A percentile compares a stretch with the other conserved stretches of the same genome.
phyloP scores from a whole-genome alignment of 1,140 invertebrate genomes.

The Ceratoteleas bidentatus region DNA sequence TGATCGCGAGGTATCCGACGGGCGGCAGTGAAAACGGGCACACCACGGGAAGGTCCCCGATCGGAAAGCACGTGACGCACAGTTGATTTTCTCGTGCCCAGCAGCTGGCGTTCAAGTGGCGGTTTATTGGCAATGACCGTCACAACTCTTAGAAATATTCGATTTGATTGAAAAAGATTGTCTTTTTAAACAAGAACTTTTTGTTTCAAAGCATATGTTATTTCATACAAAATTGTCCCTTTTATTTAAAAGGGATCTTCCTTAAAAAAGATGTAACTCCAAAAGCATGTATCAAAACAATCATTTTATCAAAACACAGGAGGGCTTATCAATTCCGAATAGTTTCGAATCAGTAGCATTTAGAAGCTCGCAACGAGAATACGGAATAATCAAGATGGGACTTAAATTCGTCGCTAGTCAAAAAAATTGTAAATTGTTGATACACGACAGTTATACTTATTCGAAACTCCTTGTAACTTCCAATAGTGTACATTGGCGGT shows the following conservation, averaged over 20 bases:
- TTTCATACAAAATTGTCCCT: too few relatives aligned
- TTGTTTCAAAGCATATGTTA: too few relatives aligned
- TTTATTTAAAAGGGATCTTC: neutral
- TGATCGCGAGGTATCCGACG: too few relatives aligned
- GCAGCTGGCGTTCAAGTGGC: too few relatives aligned
- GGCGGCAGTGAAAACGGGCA: too few relatives aligned
- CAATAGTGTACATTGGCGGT: conserved; percentile 3
- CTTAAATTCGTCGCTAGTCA: neutral
- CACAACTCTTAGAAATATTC: too few relatives aligned
- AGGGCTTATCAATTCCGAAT: neutral
- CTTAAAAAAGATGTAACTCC: neutral
- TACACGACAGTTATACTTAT: conserved; percentile 6
- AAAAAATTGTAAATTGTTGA: conserved; percentile 1
- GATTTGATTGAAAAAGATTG: too few relatives aligned
- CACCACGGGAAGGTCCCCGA: too few relatives aligned
- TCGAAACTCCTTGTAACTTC: neutral
- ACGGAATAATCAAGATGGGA: neutral
- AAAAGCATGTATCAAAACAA: neutral
- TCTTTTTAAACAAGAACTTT: too few relatives aligned
- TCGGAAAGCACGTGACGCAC: too few relatives aligned
- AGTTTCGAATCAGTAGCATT: neutral
- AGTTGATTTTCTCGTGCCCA: too few relatives aligned
- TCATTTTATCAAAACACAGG: neutral
- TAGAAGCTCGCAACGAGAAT: neutral
- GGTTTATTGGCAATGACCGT: too few relatives aligned